Percentiles rank a stretch among this genome's conserved stretches.
phyloP scores from a whole-genome alignment of 2,113 vertebrate species.

The Poeciliopsis occidentalis region DNA sequence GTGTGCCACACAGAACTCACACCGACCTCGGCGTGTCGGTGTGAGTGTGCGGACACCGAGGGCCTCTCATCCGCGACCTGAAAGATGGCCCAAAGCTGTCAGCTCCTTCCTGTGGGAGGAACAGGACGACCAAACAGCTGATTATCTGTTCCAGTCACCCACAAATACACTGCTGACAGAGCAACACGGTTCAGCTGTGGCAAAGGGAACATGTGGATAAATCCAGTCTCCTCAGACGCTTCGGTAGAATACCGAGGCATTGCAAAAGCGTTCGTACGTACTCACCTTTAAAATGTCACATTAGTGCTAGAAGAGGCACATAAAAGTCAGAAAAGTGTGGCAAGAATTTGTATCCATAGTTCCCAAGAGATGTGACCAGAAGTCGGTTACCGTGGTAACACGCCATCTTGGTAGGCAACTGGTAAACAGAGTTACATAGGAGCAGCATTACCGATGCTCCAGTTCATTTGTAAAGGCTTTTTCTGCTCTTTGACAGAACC shows the following conservation, averaged over 20 bases:
- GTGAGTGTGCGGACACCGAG: constrained; percentile 30
- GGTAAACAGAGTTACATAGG: too few species aligned
- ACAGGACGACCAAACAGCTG: constrained; percentile 59
- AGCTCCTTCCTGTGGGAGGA: constrained; percentile 59
- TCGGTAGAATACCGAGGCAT: not conserved
- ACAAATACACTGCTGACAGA: constrained; percentile 46
- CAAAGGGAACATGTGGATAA: constrained; percentile 1
- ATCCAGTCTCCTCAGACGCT: not conserved
- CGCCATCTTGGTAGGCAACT: too few species aligned
- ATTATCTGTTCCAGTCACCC: constrained; percentile 57
- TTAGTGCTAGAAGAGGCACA: too few species aligned
- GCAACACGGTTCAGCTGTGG: constrained; percentile 37
- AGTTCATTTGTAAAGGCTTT: too few species aligned
- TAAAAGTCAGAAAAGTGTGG: too few species aligned
- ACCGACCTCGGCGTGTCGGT: constrained; percentile 22
- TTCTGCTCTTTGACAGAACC: too few species aligned
- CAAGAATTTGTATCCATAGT: too few species aligned
- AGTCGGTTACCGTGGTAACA: too few species aligned
- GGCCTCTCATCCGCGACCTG: constrained; percentile 56
- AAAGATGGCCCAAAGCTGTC: constrained; percentile 68
- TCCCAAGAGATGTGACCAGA: too few species aligned
- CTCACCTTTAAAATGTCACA: not conserved
- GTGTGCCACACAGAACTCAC: constrained; percentile 25
- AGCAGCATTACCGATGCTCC: too few species aligned
- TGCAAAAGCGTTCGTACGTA: not conserved